Conservation (phyloP, 2,888 invertebrate species). For the Chironomus riparius region DNA sequence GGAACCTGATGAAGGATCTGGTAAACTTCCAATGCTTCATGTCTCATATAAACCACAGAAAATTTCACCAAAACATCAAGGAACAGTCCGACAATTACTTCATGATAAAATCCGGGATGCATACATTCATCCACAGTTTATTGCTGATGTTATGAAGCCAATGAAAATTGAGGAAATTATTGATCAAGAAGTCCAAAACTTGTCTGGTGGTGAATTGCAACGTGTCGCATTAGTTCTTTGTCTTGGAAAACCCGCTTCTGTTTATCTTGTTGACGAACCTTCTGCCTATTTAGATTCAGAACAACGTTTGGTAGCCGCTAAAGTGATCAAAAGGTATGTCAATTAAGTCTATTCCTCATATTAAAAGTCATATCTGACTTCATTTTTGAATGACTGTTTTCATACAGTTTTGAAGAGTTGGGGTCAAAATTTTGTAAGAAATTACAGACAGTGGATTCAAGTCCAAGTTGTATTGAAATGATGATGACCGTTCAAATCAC, state of each 20-base stretch:
- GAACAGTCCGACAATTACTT: slow-evolving; percentile 81
- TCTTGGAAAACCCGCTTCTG: slow-evolving; percentile 96
- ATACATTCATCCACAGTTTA: slow-evolving; percentile 94
- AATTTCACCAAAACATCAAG: slow-evolving; percentile 95
- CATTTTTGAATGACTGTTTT: no score
- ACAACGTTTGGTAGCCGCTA: slow-evolving; percentile 98
- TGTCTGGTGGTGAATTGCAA: slow-evolving; percentile 99
- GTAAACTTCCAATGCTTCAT: slow-evolving; percentile 70
- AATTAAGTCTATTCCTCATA: no score
- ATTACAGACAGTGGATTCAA: no score
- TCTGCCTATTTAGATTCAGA: slow-evolving; percentile 99
- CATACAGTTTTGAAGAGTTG: no score
- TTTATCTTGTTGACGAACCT: slow-evolving; percentile 97
- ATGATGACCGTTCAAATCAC: no score
- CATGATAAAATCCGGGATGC: slow-evolving; percentile 97
- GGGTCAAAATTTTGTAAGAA: no score
- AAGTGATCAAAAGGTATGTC: slow-evolving; percentile 90
- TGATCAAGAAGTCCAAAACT: slow-evolving; percentile 95
- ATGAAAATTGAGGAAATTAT: slow-evolving; percentile 94
- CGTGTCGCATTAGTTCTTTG: slow-evolving; percentile 93
- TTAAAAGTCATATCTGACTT: no score
- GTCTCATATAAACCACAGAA: slow-evolving; percentile 99
- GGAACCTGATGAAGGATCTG: slow-evolving; percentile 65
- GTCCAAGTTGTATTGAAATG: no score
- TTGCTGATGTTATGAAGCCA: slow-evolving; percentile 98